Evolutionary conservation across 2,113 vertebrate genomes (phyloP).

Genomic region (Ramphastos sulfuratus): DNA sequence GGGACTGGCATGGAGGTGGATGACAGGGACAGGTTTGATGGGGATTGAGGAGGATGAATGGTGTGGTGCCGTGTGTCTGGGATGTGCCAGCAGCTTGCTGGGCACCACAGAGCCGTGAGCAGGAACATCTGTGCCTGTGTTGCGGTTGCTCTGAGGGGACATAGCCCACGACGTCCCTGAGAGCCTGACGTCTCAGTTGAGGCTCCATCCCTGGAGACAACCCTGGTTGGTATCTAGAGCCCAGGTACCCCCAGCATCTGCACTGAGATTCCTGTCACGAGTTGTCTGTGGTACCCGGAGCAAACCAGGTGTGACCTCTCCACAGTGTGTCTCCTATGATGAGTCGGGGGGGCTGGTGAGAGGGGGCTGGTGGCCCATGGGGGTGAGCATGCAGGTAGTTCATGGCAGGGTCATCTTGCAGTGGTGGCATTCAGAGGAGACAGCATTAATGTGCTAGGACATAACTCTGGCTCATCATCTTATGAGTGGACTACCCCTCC

Average conservation of each 20-base stretch:
- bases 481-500: background rate
- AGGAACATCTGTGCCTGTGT: no score
- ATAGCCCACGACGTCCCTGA: fast-evolving
- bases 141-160: background rate
- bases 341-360: background rate
- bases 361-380: background rate
- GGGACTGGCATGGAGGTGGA: background rate
- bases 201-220: no score
- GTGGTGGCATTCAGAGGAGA: background rate
- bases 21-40: fast-evolving
- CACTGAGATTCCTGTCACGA: background rate
- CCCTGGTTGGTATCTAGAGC: background rate
- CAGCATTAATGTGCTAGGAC: background rate
- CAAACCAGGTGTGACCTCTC: background rate
- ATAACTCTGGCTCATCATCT: background rate
- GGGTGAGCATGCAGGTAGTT: background rate
- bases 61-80: fast-evolving
- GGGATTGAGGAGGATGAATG: background rate
- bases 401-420: background rate
- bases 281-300: background rate
- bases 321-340: background rate
- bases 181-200: background rate
- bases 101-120: fast-evolving
- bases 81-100: background rate
- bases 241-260: background rate